Base-by-base conservation (phyloP, 2,113 vertebrate species). In the Oncorhynchus keta region DNA sequence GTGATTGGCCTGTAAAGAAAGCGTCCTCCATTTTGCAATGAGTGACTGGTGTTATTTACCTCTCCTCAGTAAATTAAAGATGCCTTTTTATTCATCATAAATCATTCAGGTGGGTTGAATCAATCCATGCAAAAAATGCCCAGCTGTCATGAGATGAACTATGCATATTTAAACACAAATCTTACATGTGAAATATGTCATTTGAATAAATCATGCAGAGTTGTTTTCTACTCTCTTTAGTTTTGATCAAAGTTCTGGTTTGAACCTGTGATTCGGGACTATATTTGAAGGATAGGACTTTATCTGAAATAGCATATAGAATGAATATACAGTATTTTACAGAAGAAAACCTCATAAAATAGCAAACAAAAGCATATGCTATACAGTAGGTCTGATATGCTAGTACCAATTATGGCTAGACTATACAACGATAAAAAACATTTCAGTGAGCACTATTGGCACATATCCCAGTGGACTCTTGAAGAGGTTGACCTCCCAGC, bases 71-170 rank as follows among this genome's bases (percentile, higher is more conserved):
- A 79, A 87, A 86, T 87, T 73, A 85, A 82, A 87, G 79, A 89
- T 85, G 75, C 20, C 32, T 76, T 86, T 86, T 87, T 77, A 86
- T 80, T 80, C 30, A 72, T 75, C 76, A 85, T 91, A n/a, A 89
- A 91, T 91, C 79, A 91, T 91, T 86, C 48, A 67, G 67, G 70
- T 85, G 71, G 5, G 4, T 79, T 83, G 79, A 18, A 55, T 55
- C 86, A 91, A 90, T 88, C 86, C 86, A 90, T 88, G 88, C 85
- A 91, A 89, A 84, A 89, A 89, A 87, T 81, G 73, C 84, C 88
- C 87, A 89, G 84, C 89, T 91, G 89, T 81, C 83, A 77, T 79
- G 81, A 87, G 85, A 90, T 79, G 85, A 90, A 84, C 77, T 75
- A 90, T 92, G 75, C 80, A 91, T 88, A 86, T 85, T 90, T 92